A percentile compares a stretch with the other conserved stretches of the same genome.
These are phyloP conservation scores for Oophaga pumilio DNA, from an alignment of 2,113 vertebrate species.

Conservation along the genomic window DNA sequence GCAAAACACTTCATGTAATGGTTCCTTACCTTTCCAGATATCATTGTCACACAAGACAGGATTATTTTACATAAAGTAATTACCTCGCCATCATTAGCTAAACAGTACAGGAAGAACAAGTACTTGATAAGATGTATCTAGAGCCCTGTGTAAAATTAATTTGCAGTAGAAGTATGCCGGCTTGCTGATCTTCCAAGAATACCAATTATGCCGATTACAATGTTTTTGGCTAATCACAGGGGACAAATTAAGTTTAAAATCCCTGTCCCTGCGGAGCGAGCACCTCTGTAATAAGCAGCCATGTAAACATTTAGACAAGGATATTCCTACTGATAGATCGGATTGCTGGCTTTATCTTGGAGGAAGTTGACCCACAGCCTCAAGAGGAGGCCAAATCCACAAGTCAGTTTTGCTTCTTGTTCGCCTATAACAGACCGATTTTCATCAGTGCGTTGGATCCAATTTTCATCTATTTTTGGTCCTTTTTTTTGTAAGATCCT, in stretches of 20 bases:
- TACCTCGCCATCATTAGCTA: constrained; percentile 26
- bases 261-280: neutral
- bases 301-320: neutral
- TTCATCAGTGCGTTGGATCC: too few relatives aligned
- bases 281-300: constrained; percentile 14
- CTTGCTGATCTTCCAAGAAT: constrained; percentile 1
- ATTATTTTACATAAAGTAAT: constrained; percentile 23
- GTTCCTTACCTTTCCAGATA: neutral
- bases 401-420: too few relatives aligned
- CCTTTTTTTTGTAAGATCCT: too few relatives aligned
- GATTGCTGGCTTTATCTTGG: neutral
- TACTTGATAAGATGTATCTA: constrained; percentile 12
- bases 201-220: constrained; percentile 35
- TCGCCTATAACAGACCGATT: too few relatives aligned
- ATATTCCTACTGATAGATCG: neutral
- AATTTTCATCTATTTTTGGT: too few relatives aligned
- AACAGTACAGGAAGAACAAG: constrained; percentile 21
- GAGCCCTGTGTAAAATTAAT: constrained; percentile 27
- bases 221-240: constrained; percentile 14
- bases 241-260: constrained; percentile 9
- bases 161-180: constrained; percentile 11
- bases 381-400: neutral
- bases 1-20: neutral
- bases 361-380: neutral
- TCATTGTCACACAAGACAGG: neutral